Evolutionary conservation across 2,797 vertebrate species (phyloP).

Genomic region (Varecia variegata): DNA sequence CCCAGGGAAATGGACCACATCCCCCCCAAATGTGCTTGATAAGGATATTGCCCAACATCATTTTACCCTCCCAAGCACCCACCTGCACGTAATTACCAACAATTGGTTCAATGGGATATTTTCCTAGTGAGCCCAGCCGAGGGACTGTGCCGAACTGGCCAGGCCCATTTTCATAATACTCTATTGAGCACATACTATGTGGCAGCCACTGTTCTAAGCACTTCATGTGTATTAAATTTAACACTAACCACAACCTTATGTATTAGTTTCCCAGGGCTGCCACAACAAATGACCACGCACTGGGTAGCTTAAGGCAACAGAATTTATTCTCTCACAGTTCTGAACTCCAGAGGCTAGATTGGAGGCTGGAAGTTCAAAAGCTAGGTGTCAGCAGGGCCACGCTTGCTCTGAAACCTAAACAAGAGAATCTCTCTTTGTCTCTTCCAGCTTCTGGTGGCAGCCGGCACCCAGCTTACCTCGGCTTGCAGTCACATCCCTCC

Average conservation of each 20-base stretch:
- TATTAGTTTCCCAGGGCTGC: neutral
- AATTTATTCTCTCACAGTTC: neutral
- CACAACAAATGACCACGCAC: neutral
- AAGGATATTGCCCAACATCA: neutral
- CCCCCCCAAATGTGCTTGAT: neutral
- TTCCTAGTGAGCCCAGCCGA: neutral
- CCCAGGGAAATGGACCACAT: neutral
- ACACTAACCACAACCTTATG: neutral
- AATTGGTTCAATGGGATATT: neutral
- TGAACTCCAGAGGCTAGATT: neutral
- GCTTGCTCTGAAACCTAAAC: neutral
- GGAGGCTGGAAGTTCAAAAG: neutral
- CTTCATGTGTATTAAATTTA: neutral
- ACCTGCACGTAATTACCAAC: neutral
- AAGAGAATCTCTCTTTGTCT: neutral
- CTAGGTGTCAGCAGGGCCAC: neutral
- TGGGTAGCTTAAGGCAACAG: neutral
- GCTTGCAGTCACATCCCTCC: accelerated
- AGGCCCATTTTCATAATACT: neutral
- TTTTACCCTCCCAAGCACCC: neutral
- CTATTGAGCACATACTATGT: neutral
- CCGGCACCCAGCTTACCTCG: too few species aligned
- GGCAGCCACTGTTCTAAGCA: neutral
- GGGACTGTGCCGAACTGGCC: neutral
- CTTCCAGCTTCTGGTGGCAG: neutral